A percentile compares a stretch with the other conserved stretches of the same genome.
These are phyloP conservation scores for Napeogenes sylphis DNA, from an alignment of 2,888 invertebrate genomes.

Conservation along the genomic window DNA sequence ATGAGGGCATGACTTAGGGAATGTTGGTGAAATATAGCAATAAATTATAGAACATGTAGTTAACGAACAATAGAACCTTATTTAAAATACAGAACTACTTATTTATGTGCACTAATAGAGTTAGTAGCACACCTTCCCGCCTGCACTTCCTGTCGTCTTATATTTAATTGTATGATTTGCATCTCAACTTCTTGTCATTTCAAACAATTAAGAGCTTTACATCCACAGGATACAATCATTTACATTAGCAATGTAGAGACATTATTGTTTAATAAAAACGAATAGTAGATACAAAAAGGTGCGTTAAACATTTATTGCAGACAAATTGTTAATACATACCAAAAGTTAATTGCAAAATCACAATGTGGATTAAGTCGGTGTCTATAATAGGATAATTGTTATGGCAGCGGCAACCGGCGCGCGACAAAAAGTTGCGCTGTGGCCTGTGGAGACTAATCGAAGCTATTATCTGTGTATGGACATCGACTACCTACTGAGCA, in stretches of 20 bases:
- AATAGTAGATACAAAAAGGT: conserved; percentile 1
- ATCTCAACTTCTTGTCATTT: no score
- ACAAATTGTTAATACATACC: conserved; percentile 21
- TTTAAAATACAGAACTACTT: no score
- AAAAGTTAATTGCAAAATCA: conserved; percentile 22
- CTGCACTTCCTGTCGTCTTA: no score
- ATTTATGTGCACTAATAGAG: no score
- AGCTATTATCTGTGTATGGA: conserved; percentile 39
- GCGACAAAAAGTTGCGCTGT: conserved; percentile 34
- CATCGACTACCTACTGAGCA: conserved; percentile 26
- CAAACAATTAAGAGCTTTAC: no score
- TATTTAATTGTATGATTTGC: no score
- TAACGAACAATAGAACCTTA: background rate
- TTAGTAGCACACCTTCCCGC: no score
- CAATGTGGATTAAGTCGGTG: conserved; percentile 23
- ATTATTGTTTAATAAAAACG: background rate
- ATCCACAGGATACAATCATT: background rate
- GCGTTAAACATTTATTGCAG: conserved; percentile 7
- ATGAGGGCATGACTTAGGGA: background rate
- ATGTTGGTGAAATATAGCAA: background rate
- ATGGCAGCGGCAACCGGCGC: conserved; percentile 20
- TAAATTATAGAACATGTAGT: background rate
- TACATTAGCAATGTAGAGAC: no score
- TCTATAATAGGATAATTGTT: conserved; percentile 32
- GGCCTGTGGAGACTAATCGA: conserved; percentile 34